Conservation (phyloP, 2,888 invertebrate genomes). For the Leptopilina drosophilae region DNA sequence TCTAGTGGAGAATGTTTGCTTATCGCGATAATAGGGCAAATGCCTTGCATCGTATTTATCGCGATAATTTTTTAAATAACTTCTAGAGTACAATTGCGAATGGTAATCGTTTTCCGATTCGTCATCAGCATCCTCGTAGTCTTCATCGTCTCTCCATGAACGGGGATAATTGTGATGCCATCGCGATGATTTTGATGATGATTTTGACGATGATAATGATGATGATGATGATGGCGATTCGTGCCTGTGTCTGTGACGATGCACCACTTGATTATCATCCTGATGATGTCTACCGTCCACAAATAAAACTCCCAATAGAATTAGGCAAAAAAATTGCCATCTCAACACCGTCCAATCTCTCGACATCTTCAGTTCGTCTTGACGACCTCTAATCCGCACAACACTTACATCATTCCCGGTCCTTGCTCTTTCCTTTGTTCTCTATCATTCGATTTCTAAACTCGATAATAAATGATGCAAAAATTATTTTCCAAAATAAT, state of each 20-base stretch:
- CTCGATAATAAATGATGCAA: background rate
- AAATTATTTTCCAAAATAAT: background rate
- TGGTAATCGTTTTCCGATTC: slow-evolving; percentile 58
- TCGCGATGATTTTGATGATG: slow-evolving; percentile 18
- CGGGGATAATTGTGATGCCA: slow-evolving; percentile 55
- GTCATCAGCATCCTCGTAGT: slow-evolving; percentile 60
- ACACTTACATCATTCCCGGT: slow-evolving; percentile 59
- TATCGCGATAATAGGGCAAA: background rate
- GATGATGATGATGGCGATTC: slow-evolving; percentile 53
- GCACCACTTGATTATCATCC: slow-evolving; percentile 57
- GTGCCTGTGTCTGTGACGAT: slow-evolving; percentile 71
- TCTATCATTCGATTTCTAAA: background rate
- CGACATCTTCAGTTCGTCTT: slow-evolving; percentile 59
- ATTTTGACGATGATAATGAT: slow-evolving; percentile 32
- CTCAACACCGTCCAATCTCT: slow-evolving; percentile 60
- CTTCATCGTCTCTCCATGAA: slow-evolving; percentile 58
- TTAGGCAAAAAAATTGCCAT: slow-evolving; percentile 58
- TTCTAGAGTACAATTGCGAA: slow-evolving; percentile 49
- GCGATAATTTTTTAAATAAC: slow-evolving; percentile 44
- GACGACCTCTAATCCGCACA: slow-evolving; percentile 36
- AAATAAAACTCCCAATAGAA: slow-evolving; percentile 47
- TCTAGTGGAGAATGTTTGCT: slow-evolving; percentile 37
- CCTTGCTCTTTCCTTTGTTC: slow-evolving; percentile 26
- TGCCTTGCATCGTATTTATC: background rate
- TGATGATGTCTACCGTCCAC: slow-evolving; percentile 56